Percentiles rank a stretch among this genome's conserved stretches.
Conservation (phyloP, 2,113 vertebrate species). For the Ceyx cyanopectus region DNA sequence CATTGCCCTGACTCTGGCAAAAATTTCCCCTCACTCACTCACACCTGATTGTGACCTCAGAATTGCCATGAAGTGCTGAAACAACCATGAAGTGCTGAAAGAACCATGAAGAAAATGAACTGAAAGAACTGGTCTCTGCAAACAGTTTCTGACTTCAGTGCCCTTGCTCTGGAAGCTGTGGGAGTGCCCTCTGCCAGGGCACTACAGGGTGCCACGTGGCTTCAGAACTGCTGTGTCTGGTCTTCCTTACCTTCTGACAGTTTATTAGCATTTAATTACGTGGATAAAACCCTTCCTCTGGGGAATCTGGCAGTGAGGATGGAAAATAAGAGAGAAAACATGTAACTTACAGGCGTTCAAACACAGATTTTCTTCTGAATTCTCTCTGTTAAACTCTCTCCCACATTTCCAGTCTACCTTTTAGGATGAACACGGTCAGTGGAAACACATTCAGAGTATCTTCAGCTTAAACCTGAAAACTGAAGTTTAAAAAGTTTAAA, state of each 20-base stretch:
- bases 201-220: background rate
- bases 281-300: conserved; percentile 6
- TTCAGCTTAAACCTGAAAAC: background rate
- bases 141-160: background rate
- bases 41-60: background rate
- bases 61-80: background rate
- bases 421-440: background rate
- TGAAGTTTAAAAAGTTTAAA: too few species aligned
- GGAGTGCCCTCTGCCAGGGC: background rate
- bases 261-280: conserved; percentile 33
- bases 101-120: too few species aligned
- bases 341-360: conserved; percentile 29
- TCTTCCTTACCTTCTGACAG: background rate
- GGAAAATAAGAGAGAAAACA: conserved; percentile 43
- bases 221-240: background rate
- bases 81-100: background rate
- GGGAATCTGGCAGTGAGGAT: background rate
- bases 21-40: conserved; percentile 25
- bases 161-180: background rate
- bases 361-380: conserved; percentile 3
- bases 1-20: background rate
- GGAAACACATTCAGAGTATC: background rate
- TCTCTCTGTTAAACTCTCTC: background rate
- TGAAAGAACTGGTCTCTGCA: background rate
- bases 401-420: background rate